Evolutionary conservation across 2,113 vertebrate species (phyloP).

Genomic region (Gadus macrocephalus): DNA sequence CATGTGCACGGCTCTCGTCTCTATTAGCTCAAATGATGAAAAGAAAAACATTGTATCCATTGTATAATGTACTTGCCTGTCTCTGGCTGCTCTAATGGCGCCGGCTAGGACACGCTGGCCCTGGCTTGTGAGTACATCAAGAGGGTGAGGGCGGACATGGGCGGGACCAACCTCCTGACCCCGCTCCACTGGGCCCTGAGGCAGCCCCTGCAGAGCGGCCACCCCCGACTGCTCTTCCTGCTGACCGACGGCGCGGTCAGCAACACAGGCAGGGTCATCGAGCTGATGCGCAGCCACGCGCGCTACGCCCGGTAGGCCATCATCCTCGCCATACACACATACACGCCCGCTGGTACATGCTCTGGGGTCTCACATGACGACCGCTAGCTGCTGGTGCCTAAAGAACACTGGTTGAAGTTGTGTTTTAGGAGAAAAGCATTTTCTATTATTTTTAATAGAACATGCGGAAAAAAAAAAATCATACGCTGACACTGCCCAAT

Average conservation of each 20-base stretch:
- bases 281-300: conserved; percentile 81
- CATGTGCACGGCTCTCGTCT: too few species aligned
- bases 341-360: too few species aligned
- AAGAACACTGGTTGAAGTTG: too few species aligned
- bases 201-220: conserved; percentile 81
- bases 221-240: conserved; percentile 87
- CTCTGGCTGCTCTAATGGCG: neutral
- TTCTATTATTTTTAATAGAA: too few species aligned
- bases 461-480: conserved; percentile 18
- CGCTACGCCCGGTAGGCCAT: conserved; percentile 78
- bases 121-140: conserved; percentile 80
- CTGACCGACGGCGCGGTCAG: conserved; percentile 75
- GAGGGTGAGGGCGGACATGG: conserved; percentile 85
- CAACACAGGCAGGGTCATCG: conserved; percentile 87
- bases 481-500: conserved; percentile 13
- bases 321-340: too few species aligned
- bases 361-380: too few species aligned
- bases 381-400: too few species aligned
- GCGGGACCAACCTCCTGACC: conserved; percentile 81
- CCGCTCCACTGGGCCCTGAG: conserved; percentile 84
- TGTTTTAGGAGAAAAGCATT: too few species aligned
- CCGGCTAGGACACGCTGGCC: conserved; percentile 78
- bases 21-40: too few species aligned
- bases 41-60: too few species aligned
- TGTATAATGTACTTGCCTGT: too few species aligned